Percentiles rank a stretch among this genome's conserved stretches.
phyloP scores from a whole-genome alignment of 2,113 vertebrate genomes.

The Calyptomena viridis region DNA sequence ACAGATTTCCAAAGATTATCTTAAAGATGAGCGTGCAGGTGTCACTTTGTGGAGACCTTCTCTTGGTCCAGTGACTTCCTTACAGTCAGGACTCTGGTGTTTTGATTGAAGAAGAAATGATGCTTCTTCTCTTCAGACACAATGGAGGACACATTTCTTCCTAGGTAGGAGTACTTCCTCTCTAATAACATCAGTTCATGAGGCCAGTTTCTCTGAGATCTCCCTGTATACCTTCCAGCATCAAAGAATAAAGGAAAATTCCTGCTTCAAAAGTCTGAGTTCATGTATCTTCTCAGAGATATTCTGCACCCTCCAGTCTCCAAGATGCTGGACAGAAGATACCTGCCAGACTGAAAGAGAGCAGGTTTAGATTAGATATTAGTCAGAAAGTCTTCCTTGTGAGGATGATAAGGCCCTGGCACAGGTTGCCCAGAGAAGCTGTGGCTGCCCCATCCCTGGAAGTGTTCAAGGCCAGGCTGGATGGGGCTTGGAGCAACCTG shows the following conservation, averaged over 20 bases:
- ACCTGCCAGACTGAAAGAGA: not conserved
- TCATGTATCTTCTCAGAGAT: not conserved
- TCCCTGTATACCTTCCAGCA: not conserved
- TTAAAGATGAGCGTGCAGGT: constrained; percentile 66
- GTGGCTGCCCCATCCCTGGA: not conserved
- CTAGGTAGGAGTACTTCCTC: not conserved
- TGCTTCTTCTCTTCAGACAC: constrained; percentile 58
- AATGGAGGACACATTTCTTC: not conserved
- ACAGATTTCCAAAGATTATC: constrained; percentile 70
- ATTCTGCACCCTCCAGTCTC: not conserved
- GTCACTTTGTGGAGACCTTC: constrained; percentile 46
- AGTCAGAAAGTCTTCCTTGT: not conserved
- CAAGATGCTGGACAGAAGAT: not conserved
- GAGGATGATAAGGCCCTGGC: not conserved
- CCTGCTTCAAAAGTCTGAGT: not conserved
- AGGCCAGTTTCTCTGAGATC: not conserved
- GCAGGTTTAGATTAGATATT: not conserved
- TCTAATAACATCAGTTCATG: not conserved
- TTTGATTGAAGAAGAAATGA: constrained; percentile 53
- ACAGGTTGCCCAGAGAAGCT: not conserved
- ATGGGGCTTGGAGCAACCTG: not conserved
- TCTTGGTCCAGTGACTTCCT: constrained; percentile 67
- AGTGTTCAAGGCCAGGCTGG: not conserved
- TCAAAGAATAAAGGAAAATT: not conserved
- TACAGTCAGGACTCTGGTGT: constrained; percentile 62